A percentile compares a stretch with the other conserved stretches of the same genome.
Conservation (phyloP, 1,140 invertebrate genomes). For the Limonius californicus region DNA sequence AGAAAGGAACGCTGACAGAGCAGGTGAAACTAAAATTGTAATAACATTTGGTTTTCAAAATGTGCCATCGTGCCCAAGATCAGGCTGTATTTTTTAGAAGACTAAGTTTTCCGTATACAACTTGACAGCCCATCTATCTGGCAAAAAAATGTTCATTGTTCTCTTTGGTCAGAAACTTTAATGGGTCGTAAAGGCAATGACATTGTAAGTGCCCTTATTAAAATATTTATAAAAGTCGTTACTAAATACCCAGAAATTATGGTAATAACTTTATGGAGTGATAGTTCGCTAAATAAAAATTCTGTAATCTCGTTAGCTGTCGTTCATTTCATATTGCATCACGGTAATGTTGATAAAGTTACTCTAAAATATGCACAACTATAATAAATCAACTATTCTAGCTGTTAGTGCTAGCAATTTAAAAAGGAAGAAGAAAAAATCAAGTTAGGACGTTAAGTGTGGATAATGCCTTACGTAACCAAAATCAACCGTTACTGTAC, state of each 20-base stretch:
- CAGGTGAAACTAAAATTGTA: neutral
- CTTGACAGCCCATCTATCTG: constrained; percentile 30
- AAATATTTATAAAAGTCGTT: constrained; percentile 12
- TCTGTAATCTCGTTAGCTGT: no score
- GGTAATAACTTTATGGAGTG: constrained; percentile 30
- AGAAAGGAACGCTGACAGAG: constrained; percentile 23
- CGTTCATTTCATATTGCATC: no score
- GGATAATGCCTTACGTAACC: no score
- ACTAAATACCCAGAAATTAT: constrained; percentile 9
- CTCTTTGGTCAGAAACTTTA: constrained; percentile 30
- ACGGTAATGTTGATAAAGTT: no score
- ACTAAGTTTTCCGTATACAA: constrained; percentile 35
- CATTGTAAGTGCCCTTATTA: constrained; percentile 29
- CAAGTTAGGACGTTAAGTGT: no score
- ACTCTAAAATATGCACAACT: no score
- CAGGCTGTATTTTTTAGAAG: constrained; percentile 29
- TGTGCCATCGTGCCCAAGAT: constrained; percentile 30
- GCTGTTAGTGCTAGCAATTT: no score
- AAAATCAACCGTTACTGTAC: no score
- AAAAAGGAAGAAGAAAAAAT: no score
- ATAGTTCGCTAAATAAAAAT: no score
- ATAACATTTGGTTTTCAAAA: constrained; percentile 39
- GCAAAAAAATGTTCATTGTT: constrained; percentile 28
- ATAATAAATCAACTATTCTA: no score
- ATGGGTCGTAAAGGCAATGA: constrained; percentile 31